Conservation (phyloP, 2,888 invertebrate genomes). For the Ctenicera cuprea region DNA sequence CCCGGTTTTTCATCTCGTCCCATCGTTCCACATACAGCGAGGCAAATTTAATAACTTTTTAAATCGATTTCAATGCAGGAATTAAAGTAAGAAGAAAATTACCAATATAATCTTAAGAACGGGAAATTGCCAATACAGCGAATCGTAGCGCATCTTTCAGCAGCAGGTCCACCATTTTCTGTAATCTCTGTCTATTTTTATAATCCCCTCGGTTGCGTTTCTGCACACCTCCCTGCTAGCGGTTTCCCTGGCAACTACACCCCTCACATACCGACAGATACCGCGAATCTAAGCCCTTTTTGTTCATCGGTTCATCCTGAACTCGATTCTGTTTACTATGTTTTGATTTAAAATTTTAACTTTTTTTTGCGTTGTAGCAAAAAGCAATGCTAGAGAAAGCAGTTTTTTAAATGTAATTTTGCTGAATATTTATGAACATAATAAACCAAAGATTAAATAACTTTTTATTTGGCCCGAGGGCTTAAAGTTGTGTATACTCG, state of each 20-base stretch:
- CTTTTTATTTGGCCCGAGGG: no score
- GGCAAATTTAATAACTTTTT: slow-evolving; percentile 30
- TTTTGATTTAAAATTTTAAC: slow-evolving; percentile 42
- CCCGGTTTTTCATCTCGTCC: slow-evolving; percentile 14
- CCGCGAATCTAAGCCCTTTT: slow-evolving; percentile 57
- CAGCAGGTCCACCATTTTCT: slow-evolving; percentile 68
- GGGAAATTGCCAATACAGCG: slow-evolving; percentile 54
- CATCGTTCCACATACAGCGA: background rate
- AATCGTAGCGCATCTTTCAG: slow-evolving; percentile 54
- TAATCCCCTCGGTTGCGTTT: slow-evolving; percentile 69
- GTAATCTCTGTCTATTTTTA: slow-evolving; percentile 71
- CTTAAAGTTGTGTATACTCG: no score
- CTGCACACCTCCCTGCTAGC: slow-evolving; percentile 61
- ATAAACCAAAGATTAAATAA: no score
- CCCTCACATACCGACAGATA: slow-evolving; percentile 64
- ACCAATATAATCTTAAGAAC: slow-evolving; percentile 35
- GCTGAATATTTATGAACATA: no score
- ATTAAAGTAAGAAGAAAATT: slow-evolving; percentile 38
- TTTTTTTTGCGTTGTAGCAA: background rate
- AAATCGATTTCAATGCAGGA: slow-evolving; percentile 26
- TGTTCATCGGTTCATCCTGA: slow-evolving; percentile 54
- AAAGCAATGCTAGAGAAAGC: no score
- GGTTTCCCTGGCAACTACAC: slow-evolving; percentile 63
- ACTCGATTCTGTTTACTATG: slow-evolving; percentile 47
- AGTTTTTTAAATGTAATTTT: no score